phyloP scores from a whole-genome alignment of 2,113 vertebrate genomes.

The Nibea coibor region DNA sequence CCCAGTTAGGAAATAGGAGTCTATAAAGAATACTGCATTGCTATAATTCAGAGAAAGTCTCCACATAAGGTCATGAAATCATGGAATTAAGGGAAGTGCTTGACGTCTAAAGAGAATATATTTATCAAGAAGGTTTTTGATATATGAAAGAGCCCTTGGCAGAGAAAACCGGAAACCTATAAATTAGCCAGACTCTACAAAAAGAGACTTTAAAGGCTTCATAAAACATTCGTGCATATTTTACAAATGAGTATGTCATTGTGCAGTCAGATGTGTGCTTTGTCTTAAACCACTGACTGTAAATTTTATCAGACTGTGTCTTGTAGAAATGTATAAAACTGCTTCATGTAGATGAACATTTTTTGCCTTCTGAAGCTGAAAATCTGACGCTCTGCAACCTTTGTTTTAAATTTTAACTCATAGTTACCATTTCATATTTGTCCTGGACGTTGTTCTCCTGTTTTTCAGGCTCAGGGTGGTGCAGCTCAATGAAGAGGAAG shows the following conservation, averaged over 20 bases:
- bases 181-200: neutral
- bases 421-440: slow-evolving; percentile 90
- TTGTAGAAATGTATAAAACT: slow-evolving; percentile 35
- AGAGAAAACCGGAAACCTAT: neutral
- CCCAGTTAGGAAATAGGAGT: slow-evolving; percentile 14
- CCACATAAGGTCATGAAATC: neutral
- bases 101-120: slow-evolving; percentile 11
- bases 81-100: neutral
- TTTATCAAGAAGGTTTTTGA: neutral
- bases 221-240: slow-evolving; percentile 42
- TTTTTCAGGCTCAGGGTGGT: slow-evolving; percentile 82
- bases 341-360: neutral
- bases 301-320: neutral
- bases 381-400: neutral
- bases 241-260: slow-evolving; percentile 30
- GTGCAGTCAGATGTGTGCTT: slow-evolving; percentile 11
- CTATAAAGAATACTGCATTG: slow-evolving; percentile 18
- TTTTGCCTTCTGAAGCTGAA: slow-evolving; percentile 16
- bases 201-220: slow-evolving; percentile 40
- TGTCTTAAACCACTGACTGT: neutral
- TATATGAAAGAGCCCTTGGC: slow-evolving; percentile 18
- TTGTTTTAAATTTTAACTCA: slow-evolving; percentile 75
- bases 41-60: slow-evolving; percentile 18
- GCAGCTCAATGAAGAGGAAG: slow-evolving; percentile 90
- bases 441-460: slow-evolving; percentile 81